Conservation (phyloP, 2,888 invertebrate genomes). For the Acleris literana region DNA sequence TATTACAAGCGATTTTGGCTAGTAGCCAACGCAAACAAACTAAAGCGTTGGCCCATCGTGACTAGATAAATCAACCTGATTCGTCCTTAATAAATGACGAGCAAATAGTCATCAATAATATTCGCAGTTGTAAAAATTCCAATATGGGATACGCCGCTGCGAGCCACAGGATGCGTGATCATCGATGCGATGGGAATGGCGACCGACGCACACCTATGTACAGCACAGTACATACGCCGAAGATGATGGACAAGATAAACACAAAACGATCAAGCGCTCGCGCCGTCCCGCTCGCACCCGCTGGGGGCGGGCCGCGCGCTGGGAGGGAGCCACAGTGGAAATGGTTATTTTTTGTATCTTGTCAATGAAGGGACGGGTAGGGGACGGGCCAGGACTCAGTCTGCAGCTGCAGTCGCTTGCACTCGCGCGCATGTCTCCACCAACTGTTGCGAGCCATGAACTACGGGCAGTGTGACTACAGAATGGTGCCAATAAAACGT, state of each 20-base stretch:
- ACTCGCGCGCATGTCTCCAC: conserved; percentile 55
- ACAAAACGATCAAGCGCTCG: conserved; percentile 59
- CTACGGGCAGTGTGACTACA: conserved; percentile 69
- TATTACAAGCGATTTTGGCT: neutral
- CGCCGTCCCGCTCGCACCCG: conserved; percentile 61
- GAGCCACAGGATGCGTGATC: conserved; percentile 65
- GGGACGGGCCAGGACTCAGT: conserved; percentile 65
- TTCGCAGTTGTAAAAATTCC: neutral
- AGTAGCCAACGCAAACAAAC: too few species aligned
- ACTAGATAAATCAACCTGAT: too few species aligned
- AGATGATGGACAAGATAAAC: conserved; percentile 80
- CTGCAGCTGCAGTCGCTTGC: conserved; percentile 61
- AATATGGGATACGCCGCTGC: neutral
- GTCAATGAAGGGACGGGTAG: conserved; percentile 80
- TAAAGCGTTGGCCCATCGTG: too few species aligned
- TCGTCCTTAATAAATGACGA: too few species aligned
- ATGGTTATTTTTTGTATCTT: conserved; percentile 80
- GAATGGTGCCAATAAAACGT: conserved; percentile 68
- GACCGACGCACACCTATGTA: conserved; percentile 59
- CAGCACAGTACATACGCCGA: conserved; percentile 61
- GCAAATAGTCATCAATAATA: neutral
- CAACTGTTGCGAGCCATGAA: conserved; percentile 60
- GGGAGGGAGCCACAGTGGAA: conserved; percentile 62
- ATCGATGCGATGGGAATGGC: conserved; percentile 72
- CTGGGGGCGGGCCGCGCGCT: conserved; percentile 63